Evolutionary conservation across 2,888 invertebrate species (phyloP).

Genomic region (Drosophila picticornis): DNA sequence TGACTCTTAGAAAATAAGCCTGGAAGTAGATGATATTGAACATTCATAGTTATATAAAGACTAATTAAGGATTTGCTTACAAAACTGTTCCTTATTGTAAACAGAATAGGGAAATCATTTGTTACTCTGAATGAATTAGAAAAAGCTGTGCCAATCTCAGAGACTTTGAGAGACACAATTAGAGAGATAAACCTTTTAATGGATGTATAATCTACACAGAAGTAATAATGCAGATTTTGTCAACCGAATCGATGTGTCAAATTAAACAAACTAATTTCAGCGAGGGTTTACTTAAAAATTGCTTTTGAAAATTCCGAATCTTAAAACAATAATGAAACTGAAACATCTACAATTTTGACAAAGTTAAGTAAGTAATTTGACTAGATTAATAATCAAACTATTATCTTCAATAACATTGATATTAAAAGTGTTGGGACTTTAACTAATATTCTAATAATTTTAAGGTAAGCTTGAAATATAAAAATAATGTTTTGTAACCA

Average conservation of each 20-base stretch:
- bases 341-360: neutral
- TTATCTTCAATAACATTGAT: neutral
- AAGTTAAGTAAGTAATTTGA: neutral
- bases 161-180: neutral
- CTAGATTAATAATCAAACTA: neutral
- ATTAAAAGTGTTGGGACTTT: neutral
- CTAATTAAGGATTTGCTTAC: neutral
- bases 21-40: neutral
- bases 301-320: neutral
- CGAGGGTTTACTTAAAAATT: neutral
- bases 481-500: accelerated
- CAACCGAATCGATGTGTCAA: neutral
- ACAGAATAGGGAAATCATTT: too few species aligned
- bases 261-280: neutral
- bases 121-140: neutral
- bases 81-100: neutral
- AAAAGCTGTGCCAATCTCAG: neutral
- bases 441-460: neutral
- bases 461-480: neutral
- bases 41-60: neutral
- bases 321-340: neutral
- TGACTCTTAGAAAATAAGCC: neutral
- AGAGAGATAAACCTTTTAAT: neutral
- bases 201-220: neutral
- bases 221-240: neutral